phyloP scores from a whole-genome alignment of 2,113 vertebrate genomes.

The Ciconia stormi region DNA sequence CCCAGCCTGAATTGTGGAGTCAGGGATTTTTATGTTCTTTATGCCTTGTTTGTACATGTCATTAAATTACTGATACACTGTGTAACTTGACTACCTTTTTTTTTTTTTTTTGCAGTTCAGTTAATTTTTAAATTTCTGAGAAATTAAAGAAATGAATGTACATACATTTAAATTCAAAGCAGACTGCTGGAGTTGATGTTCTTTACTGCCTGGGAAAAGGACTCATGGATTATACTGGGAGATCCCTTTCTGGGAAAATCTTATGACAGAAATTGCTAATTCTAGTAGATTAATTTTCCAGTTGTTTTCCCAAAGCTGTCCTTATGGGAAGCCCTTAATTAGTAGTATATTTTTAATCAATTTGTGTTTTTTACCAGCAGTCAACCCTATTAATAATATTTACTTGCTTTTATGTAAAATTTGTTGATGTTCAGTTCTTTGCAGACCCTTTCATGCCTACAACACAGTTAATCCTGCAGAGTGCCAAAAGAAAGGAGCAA shows the following conservation, averaged over 20 bases:
- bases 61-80: background rate
- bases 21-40: background rate
- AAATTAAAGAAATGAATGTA: background rate
- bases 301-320: background rate
- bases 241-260: constrained; percentile 21
- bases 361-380: background rate
- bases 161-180: background rate
- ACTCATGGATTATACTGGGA: background rate
- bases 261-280: constrained; percentile 29
- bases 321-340: constrained; percentile 2
- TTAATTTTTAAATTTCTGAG: background rate
- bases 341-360: constrained; percentile 5
- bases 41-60: background rate
- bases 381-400: constrained; percentile 5
- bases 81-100: background rate
- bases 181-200: background rate
- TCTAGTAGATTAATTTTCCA: constrained; percentile 39
- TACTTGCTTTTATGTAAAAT: background rate
- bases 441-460: background rate
- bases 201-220: background rate
- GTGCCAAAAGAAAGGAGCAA: background rate
- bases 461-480: background rate
- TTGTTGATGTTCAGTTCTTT: background rate
- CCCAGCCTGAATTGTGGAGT: background rate
- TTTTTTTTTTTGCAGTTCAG: background rate